phyloP scores from a whole-genome alignment of 1,140 invertebrate genomes.

The Potamilus streckersoni region DNA sequence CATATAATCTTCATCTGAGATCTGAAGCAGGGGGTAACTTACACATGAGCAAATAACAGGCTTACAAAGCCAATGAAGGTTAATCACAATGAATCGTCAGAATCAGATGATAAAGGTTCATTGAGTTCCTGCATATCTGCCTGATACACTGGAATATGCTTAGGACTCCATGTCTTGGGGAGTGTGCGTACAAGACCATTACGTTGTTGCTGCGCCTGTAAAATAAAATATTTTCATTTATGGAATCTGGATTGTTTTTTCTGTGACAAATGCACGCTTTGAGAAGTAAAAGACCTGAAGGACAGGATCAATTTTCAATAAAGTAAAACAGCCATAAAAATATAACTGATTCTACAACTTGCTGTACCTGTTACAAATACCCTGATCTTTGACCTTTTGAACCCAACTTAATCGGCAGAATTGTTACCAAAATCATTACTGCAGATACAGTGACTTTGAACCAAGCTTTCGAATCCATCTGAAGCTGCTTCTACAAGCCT shows the following conservation, averaged over 20 bases:
- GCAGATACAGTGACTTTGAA: too few species aligned
- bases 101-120: slow-evolving; percentile 49
- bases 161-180: slow-evolving; percentile 49
- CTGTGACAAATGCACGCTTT: slow-evolving; percentile 6
- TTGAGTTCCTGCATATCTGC: slow-evolving; percentile 48
- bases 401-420: too few species aligned
- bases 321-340: not conserved
- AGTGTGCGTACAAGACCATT: slow-evolving; percentile 31
- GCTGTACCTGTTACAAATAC: too few species aligned
- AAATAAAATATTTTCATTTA: slow-evolving; percentile 16
- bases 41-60: too few species aligned
- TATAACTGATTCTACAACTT: too few species aligned
- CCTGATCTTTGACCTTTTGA: too few species aligned
- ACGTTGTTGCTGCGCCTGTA: slow-evolving; percentile 25
- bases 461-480: too few species aligned
- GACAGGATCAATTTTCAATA: not conserved
- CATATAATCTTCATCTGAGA: too few species aligned
- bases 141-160: slow-evolving; percentile 49
- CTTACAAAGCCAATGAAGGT: too few species aligned
- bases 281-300: not conserved
- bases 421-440: too few species aligned
- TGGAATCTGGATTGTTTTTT: slow-evolving; percentile 11
- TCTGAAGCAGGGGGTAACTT: too few species aligned
- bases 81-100: slow-evolving; percentile 26
- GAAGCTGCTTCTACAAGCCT: too few species aligned